Conservation (phyloP, 2,888 invertebrate genomes). For the Microctonus hyperodae region DNA sequence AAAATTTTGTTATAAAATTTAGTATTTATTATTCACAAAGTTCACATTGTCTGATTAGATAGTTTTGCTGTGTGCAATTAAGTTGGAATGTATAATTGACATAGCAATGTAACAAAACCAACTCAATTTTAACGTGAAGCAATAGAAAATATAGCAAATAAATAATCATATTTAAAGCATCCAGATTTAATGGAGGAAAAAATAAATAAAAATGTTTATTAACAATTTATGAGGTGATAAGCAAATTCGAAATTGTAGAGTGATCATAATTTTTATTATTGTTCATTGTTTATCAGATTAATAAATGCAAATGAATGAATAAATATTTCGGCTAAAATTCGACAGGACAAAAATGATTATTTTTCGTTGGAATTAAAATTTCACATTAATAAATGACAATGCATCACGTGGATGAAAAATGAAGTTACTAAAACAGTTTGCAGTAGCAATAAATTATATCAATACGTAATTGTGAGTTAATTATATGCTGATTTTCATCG, state of each 20-base stretch:
- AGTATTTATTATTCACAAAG: slow-evolving; percentile 53
- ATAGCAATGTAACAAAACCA: neutral
- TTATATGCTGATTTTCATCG: slow-evolving; percentile 24
- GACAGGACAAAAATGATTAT: neutral
- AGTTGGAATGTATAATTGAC: slow-evolving; percentile 6
- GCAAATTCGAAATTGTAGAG: neutral
- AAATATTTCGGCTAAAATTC: neutral
- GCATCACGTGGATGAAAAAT: neutral
- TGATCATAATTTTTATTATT: slow-evolving; percentile 1
- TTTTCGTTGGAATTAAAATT: slow-evolving; percentile 12
- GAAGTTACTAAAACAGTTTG: slow-evolving; percentile 18
- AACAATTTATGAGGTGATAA: neutral
- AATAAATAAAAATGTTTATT: neutral
- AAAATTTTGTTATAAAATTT: slow-evolving; percentile 51
- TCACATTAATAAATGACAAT: neutral
- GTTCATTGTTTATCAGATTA: neutral
- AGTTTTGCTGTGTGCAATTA: slow-evolving; percentile 45
- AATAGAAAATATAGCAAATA: slow-evolving; percentile 11
- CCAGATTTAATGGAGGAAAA: neutral
- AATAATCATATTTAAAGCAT: neutral
- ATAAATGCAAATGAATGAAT: neutral
- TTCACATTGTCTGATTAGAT: slow-evolving; percentile 51
- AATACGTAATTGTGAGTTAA: slow-evolving; percentile 30
- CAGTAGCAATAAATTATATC: slow-evolving; percentile 33
- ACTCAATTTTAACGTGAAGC: slow-evolving; percentile 41